A percentile compares a stretch with the other conserved stretches of the same genome.
Conservation (phyloP, 37 sponge, comb jelly and placozoan genomes). For the Spongilla lacustris region DNA sequence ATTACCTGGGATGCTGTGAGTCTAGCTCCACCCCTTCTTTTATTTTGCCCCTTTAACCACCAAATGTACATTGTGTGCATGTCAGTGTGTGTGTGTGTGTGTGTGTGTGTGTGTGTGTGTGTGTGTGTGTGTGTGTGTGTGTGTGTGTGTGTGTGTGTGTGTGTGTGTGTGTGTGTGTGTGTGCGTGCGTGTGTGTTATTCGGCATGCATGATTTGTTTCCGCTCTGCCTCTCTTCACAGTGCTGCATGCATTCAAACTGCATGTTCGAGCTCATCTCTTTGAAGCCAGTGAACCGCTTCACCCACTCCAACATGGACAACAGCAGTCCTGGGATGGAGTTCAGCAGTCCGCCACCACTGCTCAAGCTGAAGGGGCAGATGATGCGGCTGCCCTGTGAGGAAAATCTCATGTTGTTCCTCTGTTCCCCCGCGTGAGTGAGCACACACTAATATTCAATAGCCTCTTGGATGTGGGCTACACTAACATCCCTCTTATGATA, state of each 20-base stretch:
- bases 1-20: conserved; percentile 44
- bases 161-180: too few species aligned
- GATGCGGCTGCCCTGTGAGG: conserved; percentile 19
- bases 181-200: neutral
- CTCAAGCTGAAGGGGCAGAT: conserved; percentile 72
- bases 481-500: too few species aligned
- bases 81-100: too few species aligned
- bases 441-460: too few species aligned
- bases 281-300: conserved; percentile 9
- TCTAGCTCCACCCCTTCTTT: conserved; percentile 13
- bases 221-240: conserved; percentile 25
- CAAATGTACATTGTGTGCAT: too few species aligned
- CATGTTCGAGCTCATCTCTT: conserved; percentile 44
- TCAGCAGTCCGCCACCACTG: conserved; percentile 14
- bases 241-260: conserved; percentile 43
- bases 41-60: too few species aligned
- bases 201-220: too few species aligned
- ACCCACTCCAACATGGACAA: neutral
- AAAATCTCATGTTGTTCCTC: conserved; percentile 42
- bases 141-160: too few species aligned
- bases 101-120: too few species aligned
- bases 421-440: conserved; percentile 75
- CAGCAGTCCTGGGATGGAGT: conserved; percentile 13
- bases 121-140: too few species aligned
- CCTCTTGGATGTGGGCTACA: too few species aligned